phyloP scores from a whole-genome alignment of 2,113 vertebrate genomes.

The Carassius auratus region DNA sequence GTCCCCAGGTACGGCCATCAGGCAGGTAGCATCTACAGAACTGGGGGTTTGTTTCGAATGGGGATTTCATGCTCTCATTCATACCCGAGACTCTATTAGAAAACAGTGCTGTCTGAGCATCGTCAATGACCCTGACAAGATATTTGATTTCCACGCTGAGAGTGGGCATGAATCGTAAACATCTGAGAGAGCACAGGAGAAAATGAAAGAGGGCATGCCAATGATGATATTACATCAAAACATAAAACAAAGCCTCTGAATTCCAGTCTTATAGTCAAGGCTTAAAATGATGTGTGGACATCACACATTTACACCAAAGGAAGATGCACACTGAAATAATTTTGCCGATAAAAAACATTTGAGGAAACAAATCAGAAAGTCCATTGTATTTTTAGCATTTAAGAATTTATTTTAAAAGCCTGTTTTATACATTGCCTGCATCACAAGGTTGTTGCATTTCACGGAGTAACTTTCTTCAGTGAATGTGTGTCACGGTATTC shows the following conservation, averaged over 20 bases:
- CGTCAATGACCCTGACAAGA: conserved; percentile 48
- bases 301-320: background rate
- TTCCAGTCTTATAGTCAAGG: background rate
- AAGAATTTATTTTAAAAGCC: background rate
- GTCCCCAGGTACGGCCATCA: conserved; percentile 39
- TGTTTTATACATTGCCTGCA: background rate
- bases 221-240: conserved; percentile 43
- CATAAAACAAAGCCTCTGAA: conserved; percentile 21
- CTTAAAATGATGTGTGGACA: background rate
- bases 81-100: conserved; percentile 53
- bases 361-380: background rate
- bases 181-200: conserved; percentile 24
- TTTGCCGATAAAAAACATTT: background rate
- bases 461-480: background rate
- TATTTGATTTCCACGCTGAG: conserved; percentile 27
- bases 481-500: background rate
- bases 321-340: background rate
- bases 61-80: conserved; percentile 54
- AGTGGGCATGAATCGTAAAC: conserved; percentile 44
- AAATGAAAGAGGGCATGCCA: background rate
- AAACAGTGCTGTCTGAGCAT: conserved; percentile 40
- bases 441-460: background rate
- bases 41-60: conserved; percentile 41
- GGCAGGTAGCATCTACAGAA: background rate
- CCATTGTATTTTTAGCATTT: background rate